Evolutionary conservation across 2,888 invertebrate species (phyloP).

Genomic region (Drosophila atripex): DNA sequence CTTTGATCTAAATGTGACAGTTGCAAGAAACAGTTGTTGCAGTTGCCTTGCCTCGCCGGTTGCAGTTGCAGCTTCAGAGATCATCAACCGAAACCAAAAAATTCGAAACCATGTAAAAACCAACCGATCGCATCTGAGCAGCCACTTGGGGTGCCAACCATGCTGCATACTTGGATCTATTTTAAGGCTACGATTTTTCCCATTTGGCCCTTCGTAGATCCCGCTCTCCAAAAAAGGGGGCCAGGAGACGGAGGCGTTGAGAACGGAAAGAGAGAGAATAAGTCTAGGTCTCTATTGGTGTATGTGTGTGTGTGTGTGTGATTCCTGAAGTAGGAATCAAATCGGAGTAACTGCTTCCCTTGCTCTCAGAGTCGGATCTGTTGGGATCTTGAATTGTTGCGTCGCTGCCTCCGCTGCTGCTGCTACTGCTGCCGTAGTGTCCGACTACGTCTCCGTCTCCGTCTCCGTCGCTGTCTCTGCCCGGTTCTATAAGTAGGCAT

Average conservation of each 20-base stretch:
- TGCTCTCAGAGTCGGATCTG: conserved; percentile 39
- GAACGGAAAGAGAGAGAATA: not conserved
- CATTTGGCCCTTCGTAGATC: conserved; percentile 67
- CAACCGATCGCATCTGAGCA: conserved; percentile 28
- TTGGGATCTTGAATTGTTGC: conserved; percentile 56
- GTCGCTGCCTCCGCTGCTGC: conserved; percentile 49
- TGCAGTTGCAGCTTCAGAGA: not conserved
- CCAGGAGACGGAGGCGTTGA: not conserved
- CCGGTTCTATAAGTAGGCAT: conserved; percentile 73
- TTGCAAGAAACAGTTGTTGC: conserved; percentile 9
- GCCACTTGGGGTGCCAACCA: conserved; percentile 49
- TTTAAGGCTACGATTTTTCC: conserved; percentile 74
- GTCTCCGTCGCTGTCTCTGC: conserved; percentile 36
- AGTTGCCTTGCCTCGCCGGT: conserved; percentile 44
- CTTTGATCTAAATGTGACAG: conserved; percentile 1
- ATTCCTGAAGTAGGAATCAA: conserved; percentile 36
- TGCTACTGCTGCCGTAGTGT: conserved; percentile 31
- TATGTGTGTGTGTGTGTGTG: not conserved
- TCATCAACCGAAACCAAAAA: conserved; percentile 1
- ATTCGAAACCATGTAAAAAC: conserved; percentile 2
- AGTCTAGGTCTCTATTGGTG: not conserved
- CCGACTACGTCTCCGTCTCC: conserved; percentile 13
- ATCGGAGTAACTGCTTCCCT: conserved; percentile 52
- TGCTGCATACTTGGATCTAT: conserved; percentile 62
- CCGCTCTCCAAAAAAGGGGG: conserved; percentile 9